Conservation (phyloP, 2,113 vertebrate genomes). For the Nematolebias whitei region DNA sequence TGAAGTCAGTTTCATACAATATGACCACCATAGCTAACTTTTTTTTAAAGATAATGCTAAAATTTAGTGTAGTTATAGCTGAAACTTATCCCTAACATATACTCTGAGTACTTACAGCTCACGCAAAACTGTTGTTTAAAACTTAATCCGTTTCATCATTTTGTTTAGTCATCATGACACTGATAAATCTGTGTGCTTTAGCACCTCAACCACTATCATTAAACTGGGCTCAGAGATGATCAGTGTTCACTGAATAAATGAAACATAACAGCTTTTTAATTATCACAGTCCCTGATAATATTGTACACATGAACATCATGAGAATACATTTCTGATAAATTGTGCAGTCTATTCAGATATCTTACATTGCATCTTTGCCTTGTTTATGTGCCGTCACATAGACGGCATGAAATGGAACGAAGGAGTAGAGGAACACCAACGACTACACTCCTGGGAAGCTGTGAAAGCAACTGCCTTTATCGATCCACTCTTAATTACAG, state of each 20-base stretch:
- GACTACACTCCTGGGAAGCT: conserved; percentile 14
- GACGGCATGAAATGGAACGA: conserved; percentile 7
- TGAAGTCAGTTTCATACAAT: no score
- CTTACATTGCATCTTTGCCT: conserved; percentile 8
- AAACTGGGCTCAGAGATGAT: background rate
- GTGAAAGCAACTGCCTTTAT: conserved; percentile 69
- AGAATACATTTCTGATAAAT: background rate
- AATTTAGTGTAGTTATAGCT: no score
- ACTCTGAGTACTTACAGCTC: no score
- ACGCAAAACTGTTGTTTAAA: no score
- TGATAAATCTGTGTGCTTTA: no score
- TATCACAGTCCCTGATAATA: background rate
- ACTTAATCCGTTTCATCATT: no score
- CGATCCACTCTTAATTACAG: conserved; percentile 73
- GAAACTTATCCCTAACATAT: no score
- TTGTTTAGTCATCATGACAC: no score
- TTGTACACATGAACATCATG: background rate
- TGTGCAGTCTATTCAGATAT: background rate
- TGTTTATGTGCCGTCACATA: conserved; percentile 5
- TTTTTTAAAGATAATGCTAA: no score
- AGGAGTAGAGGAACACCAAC: conserved; percentile 12
- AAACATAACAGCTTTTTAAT: background rate
- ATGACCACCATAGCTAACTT: no score
- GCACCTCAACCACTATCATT: no score
- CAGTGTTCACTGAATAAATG: background rate